These are phyloP conservation scores for Tamandua tetradactyla DNA, from an alignment of 2,797 vertebrate genomes.

Conservation along the genomic window DNA sequence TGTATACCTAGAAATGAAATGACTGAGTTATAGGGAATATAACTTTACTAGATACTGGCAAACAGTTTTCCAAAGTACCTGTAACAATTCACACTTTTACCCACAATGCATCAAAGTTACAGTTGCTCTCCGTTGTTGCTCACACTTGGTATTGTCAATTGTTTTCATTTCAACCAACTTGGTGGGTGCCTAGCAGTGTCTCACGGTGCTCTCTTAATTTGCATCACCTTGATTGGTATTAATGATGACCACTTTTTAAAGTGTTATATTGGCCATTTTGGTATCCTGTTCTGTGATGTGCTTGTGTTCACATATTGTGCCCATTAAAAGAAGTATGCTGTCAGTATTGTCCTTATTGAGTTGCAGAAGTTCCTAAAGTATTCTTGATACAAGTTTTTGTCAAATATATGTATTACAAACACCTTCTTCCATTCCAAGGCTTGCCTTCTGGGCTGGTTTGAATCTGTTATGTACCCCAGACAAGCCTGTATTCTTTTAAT, in stretches of 20 bases:
- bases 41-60: neutral
- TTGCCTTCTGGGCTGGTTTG: no score
- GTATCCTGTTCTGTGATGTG: neutral
- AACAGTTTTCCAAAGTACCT: neutral
- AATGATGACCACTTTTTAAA: neutral
- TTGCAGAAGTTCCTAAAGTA: neutral
- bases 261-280: neutral
- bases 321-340: neutral
- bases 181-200: neutral
- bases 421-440: neutral
- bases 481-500: no score
- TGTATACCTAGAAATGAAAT: no score
- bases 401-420: neutral
- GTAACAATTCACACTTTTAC: neutral
- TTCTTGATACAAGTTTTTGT: neutral
- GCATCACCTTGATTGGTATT: neutral
- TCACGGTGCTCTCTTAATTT: neutral
- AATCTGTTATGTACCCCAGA: no score
- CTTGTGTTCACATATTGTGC: neutral
- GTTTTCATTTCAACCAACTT: neutral
- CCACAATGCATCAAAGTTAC: no score
- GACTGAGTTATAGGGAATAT: neutral
- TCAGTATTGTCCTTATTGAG: neutral
- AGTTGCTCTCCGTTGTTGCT: no score
- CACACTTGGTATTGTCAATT: no score